Conservation (phyloP, 2,888 invertebrate genomes). For the Eumacrocentrus americanus region DNA sequence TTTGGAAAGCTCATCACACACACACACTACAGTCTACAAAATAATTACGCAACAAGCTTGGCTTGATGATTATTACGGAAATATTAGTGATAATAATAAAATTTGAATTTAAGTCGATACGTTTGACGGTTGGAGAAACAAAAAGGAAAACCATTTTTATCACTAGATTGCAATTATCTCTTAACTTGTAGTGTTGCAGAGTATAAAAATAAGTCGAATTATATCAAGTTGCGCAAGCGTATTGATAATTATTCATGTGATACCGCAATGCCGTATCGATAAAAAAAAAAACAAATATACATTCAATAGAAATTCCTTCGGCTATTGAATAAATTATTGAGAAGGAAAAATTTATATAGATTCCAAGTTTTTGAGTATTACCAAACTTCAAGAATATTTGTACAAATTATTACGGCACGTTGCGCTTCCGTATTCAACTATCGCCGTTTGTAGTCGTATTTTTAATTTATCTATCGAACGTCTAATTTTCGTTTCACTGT, state of each 20-base stretch:
- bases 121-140: background rate
- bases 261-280: background rate
- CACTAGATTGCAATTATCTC: background rate
- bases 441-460: no score
- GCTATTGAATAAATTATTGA: background rate
- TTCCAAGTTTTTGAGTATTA: background rate
- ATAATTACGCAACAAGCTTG: background rate
- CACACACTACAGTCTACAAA: background rate
- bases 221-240: background rate
- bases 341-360: background rate
- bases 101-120: background rate
- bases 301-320: background rate
- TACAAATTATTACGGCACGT: no score
- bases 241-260: background rate
- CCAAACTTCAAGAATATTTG: no score
- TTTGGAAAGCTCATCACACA: slow-evolving; percentile 10
- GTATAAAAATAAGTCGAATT: background rate
- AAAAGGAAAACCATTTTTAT: background rate
- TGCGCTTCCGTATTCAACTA: no score
- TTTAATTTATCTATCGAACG: no score
- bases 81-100: background rate
- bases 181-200: background rate
- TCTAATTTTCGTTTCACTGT: no score
- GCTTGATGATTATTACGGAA: background rate
- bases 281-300: background rate